These are phyloP conservation scores for Cygnus atratus DNA, from an alignment of 2,113 vertebrate genomes.

Conservation along the genomic window DNA sequence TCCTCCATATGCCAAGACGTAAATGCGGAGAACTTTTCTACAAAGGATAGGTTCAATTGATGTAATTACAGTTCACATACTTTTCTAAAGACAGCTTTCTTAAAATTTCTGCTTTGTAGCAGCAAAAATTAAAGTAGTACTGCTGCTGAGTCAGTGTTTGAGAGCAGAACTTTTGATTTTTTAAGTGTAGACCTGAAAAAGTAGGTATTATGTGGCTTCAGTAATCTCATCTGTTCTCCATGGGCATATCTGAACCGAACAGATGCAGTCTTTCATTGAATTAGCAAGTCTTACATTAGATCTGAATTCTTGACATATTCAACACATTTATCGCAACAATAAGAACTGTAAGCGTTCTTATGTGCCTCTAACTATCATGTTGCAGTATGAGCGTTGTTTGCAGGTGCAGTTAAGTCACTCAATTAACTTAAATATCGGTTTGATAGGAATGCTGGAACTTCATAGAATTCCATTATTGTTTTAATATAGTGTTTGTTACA, in stretches of 20 bases:
- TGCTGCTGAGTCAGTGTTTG: neutral
- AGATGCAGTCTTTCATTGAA: neutral
- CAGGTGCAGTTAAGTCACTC: neutral
- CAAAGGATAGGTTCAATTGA: neutral
- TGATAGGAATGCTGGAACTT: neutral
- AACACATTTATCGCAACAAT: neutral
- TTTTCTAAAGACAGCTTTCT: slow-evolving; percentile 15
- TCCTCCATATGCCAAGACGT: neutral
- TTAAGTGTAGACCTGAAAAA: slow-evolving; percentile 8
- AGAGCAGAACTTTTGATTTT: neutral
- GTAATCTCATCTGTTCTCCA: neutral
- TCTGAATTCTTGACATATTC: neutral
- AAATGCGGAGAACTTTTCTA: neutral
- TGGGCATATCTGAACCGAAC: neutral
- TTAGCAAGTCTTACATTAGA: neutral
- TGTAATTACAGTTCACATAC: neutral
- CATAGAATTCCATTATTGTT: neutral
- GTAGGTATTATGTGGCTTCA: slow-evolving; percentile 28
- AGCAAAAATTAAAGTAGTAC: neutral
- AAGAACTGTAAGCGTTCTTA: neutral
- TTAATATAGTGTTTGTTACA: neutral
- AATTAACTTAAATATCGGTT: neutral
- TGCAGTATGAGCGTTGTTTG: neutral
- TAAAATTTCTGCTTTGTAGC: slow-evolving; percentile 21
- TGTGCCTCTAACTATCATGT: neutral